Conservation (phyloP, 2,797 vertebrate species). For the Masticophis lateralis region DNA sequence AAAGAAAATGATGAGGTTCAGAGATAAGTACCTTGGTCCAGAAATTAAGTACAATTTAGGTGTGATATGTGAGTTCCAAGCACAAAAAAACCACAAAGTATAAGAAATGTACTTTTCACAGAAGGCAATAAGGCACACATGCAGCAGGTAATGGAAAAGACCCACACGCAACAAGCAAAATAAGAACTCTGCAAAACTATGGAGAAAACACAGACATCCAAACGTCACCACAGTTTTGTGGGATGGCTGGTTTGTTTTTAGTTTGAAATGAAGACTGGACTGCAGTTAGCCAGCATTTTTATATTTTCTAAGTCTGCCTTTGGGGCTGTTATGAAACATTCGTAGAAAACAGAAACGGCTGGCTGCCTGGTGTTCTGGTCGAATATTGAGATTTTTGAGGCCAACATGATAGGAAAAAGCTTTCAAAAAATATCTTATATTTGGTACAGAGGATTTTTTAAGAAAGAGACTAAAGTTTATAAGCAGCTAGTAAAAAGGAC, state of each 20-base stretch:
- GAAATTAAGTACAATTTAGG: neutral
- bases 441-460: neutral
- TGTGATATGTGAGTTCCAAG: neutral
- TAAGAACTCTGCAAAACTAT: neutral
- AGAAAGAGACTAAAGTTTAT: slow-evolving; percentile 20
- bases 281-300: neutral
- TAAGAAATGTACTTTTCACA: neutral
- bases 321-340: neutral
- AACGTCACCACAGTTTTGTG: neutral
- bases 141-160: neutral
- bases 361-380: neutral
- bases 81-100: neutral
- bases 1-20: neutral
- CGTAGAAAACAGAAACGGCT: neutral
- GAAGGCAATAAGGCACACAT: neutral
- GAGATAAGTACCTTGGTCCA: neutral
- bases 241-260: neutral
- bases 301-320: neutral
- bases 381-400: neutral
- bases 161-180: neutral
- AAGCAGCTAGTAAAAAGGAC: slow-evolving; percentile 49
- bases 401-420: neutral
- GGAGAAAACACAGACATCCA: neutral
- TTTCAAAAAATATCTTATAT: neutral
- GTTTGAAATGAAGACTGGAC: neutral